A percentile compares a stretch with the other conserved stretches of the same genome.
phyloP scores from a whole-genome alignment of 2,888 invertebrate genomes.

The Gonocerus acuteangulatus region DNA sequence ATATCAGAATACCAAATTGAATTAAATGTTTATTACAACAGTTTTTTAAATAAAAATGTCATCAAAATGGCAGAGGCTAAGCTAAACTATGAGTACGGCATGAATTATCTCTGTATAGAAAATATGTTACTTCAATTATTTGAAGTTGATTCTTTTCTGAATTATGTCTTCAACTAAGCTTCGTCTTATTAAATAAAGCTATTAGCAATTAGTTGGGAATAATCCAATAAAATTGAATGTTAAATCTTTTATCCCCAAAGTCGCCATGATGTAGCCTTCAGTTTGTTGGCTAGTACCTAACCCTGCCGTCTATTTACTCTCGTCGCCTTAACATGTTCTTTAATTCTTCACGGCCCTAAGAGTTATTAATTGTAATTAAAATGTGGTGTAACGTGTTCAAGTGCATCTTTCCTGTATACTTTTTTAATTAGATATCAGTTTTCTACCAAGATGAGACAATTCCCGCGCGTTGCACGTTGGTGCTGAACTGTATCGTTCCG shows the following conservation, averaged over 20 bases:
- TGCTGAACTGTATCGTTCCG: slow-evolving; percentile 64
- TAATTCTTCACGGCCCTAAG: neutral
- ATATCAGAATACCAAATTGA: no score
- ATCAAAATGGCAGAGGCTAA: no score
- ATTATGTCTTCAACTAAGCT: no score
- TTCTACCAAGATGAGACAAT: slow-evolving; percentile 38
- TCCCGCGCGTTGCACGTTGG: slow-evolving; percentile 63
- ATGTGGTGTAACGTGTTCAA: neutral
- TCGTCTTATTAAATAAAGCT: neutral
- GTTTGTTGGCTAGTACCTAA: slow-evolving; percentile 16
- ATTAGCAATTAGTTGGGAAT: neutral
- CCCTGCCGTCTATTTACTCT: slow-evolving; percentile 19
- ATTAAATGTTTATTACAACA: no score
- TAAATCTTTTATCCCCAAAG: slow-evolving; percentile 4
- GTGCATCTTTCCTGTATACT: neutral
- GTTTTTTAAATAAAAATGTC: no score
- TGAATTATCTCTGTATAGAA: neutral
- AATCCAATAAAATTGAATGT: neutral
- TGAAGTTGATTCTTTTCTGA: neutral
- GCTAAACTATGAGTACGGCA: neutral
- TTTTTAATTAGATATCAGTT: neutral
- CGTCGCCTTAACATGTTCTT: slow-evolving; percentile 1
- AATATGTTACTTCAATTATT: neutral
- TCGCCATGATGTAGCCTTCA: slow-evolving; percentile 9
- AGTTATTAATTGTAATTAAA: neutral